Evolutionary conservation across 2,797 vertebrate genomes (phyloP), one percentile per base, ranked within the genome.

Genomic region (Micropoecilia bifurca): DNA sequence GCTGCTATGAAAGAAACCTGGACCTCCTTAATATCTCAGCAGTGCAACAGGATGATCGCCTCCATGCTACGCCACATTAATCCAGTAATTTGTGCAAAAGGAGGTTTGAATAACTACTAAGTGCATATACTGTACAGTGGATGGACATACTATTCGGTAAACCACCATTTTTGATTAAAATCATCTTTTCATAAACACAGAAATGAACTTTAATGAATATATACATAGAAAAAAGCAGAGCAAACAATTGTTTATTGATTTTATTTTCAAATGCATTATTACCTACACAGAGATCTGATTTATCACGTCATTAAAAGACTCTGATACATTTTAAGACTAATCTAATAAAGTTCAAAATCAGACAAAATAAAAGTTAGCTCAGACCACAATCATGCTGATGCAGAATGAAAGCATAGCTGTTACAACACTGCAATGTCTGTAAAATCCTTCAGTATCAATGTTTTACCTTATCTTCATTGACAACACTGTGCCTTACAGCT

Each of bases 341-440:
- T 59, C 74, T 71, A 59, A 85, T 66, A 71, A 74, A 47, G 68
- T 20, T 81, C 63, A 72, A 80, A 77, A 77, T 6, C 39, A 20
- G 4, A 83, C 74, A 77, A 76, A 80, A 1, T 0, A 0, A 74
- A 78, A 80, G 43, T 25, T 43, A 25, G 10, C 28, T 25, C 25
- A 45, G 68, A 45, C 6, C 12, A 8, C 48, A 81, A 1, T 74
- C 63, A 16, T 30, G 20, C 36, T 41, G 36, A 36, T 63, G 61
- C 76, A 55, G 47, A 78, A 80, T 80, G 16, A 82, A 82, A 81
- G 85, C 78, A 28, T 43, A 78, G 76, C 4, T 41, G 25, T 39
- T 45, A 55, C 6, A 81, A 73, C 0, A 41, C 39, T 79, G 43
- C 45, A 80, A 61, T 53, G 71, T 71, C 71, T 76, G 50, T 47